Evolutionary conservation across 2,888 invertebrate genomes (phyloP).

Genomic region (Hirtodrosophila duncani): DNA sequence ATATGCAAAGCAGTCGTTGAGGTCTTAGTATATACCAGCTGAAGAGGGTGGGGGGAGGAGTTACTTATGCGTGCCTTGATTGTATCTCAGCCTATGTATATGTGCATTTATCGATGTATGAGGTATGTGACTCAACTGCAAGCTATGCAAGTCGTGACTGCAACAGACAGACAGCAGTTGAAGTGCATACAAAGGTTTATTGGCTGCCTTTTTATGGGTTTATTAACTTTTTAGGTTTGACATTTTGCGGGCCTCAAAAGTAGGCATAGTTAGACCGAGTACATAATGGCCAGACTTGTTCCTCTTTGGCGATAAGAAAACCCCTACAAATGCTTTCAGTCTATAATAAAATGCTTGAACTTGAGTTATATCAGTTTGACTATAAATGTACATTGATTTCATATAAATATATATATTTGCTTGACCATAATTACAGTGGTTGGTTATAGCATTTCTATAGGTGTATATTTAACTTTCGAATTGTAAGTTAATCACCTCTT

Average conservation of each 20-base stretch:
- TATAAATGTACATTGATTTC: too few relatives aligned
- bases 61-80: slow-evolving; percentile 30
- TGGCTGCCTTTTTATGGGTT: slow-evolving; percentile 62
- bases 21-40: slow-evolving; percentile 33
- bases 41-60: slow-evolving; percentile 32
- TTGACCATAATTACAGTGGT: too few relatives aligned
- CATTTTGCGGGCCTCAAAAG: slow-evolving; percentile 36
- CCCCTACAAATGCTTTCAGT: too few relatives aligned
- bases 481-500: too few relatives aligned
- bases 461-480: too few relatives aligned
- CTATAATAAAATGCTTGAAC: too few relatives aligned
- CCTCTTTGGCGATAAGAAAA: too few relatives aligned
- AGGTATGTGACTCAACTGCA: slow-evolving; percentile 57
- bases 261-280: slow-evolving; percentile 3
- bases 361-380: too few relatives aligned
- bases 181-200: slow-evolving; percentile 63
- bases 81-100: slow-evolving; percentile 22
- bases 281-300: too few relatives aligned
- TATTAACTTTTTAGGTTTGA: slow-evolving; percentile 57
- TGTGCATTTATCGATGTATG: slow-evolving; percentile 37
- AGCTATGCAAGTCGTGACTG: slow-evolving; percentile 33
- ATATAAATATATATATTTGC: too few relatives aligned
- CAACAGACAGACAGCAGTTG: slow-evolving; percentile 26
- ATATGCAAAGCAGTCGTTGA: slow-evolving; percentile 68
- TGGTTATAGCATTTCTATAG: too few relatives aligned